Base-by-base conservation (phyloP, 2,888 invertebrate species). In the Aradus depressus region DNA sequence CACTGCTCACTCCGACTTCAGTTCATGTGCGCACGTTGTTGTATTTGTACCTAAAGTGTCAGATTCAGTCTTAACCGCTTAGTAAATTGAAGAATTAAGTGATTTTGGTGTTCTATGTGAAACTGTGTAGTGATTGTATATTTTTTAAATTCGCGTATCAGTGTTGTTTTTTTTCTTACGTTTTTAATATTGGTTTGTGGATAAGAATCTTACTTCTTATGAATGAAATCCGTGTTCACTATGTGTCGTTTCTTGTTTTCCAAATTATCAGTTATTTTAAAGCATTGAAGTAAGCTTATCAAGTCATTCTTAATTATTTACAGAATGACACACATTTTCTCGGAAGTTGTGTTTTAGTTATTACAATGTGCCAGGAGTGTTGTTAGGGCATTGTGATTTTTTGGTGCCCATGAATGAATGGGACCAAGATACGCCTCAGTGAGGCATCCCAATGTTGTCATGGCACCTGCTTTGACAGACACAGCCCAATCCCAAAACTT, bases 391-490 rank as follows among this genome's bases (percentile, higher is more conserved):
- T n/a, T n/a, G n/a, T n/a, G n/a, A n/a, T n/a, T n/a, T n/a, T n/a
- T n/a, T n/a, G 34, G 18, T 26, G 63, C 60, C 57, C 58, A 63
- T 63, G 63, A 60, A 62, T 63, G 63, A 63, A 62, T 63, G 63
- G 63, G 63, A 60, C 54, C 61, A 58, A 61, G 59, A 53, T 51
- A 55, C 59, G 63, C 62, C 62, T 71, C 71, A 64, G 68, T 68
- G 70, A 71, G 73, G 74, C 73, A 70, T 70, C 70, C 73, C 68
- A 67, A 71, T 71, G 76, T 75, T 83, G 76, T 84, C 79, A 90
- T 91, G 90, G 90, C 90, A 79, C 90, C 90, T 75, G 90, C 90
- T 76, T 80, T 89, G 72, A 84, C 88, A 68, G 85, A 87, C 75
- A 68, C 70, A 57, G 58, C 61, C 44, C 62, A 62, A 57, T 59